These are phyloP conservation scores for Coleophora deauratella DNA, from an alignment of 2,888 invertebrate genomes.

Conservation along the genomic window DNA sequence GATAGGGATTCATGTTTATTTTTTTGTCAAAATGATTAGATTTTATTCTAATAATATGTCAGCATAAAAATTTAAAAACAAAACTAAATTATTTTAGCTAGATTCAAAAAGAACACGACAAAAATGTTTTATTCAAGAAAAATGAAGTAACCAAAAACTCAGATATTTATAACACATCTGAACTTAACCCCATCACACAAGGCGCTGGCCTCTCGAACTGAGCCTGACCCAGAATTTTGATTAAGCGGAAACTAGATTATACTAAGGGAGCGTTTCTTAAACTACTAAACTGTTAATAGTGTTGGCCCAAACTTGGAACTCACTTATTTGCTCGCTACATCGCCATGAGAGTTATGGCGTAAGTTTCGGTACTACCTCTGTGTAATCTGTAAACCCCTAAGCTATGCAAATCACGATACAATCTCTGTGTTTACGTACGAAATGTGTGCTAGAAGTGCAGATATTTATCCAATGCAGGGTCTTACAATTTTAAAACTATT, in stretches of 20 bases:
- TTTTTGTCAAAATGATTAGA: too few species aligned
- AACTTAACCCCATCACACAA: slow-evolving; percentile 23
- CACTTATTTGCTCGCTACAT: slow-evolving; percentile 51
- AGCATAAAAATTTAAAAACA: too few species aligned
- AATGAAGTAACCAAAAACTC: too few species aligned
- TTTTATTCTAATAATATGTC: too few species aligned
- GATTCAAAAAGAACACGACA: too few species aligned
- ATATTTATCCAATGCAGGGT: neutral
- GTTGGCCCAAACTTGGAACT: slow-evolving; percentile 53
- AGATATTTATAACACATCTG: too few species aligned
- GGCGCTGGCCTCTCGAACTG: slow-evolving; percentile 38
- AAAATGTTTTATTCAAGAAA: too few species aligned
- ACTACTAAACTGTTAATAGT: slow-evolving; percentile 63
- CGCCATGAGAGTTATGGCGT: slow-evolving; percentile 44
- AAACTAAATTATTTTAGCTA: too few species aligned
- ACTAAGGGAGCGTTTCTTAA: slow-evolving; percentile 58
- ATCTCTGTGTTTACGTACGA: slow-evolving; percentile 11
- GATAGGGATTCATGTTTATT: too few species aligned
- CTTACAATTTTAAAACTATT: too few species aligned
- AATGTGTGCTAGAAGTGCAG: slow-evolving; percentile 2
- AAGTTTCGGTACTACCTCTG: slow-evolving; percentile 38
- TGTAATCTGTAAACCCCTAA: slow-evolving; percentile 34
- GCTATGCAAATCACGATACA: slow-evolving; percentile 52
- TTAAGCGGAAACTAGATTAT: slow-evolving; percentile 64
- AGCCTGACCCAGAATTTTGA: slow-evolving; percentile 61